Evolutionary conservation across 2,888 invertebrate genomes (phyloP).

Genomic region (Cheilosia grossa): DNA sequence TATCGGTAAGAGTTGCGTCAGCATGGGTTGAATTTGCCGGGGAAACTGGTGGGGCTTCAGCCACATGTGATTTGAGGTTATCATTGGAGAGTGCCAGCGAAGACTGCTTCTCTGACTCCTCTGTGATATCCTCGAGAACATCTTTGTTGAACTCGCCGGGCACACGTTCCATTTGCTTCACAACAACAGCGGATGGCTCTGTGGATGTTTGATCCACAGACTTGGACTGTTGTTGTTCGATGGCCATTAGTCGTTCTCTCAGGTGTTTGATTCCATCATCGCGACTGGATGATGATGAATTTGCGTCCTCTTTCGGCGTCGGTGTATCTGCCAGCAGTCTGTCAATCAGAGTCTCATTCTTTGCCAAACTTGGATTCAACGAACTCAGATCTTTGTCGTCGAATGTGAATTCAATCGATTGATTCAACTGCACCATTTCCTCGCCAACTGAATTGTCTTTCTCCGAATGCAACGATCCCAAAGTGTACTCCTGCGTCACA

Average conservation of each 20-base stretch:
- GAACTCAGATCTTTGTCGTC: constrained; percentile 78
- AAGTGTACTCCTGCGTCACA: constrained; percentile 37
- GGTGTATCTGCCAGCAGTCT: constrained; percentile 75
- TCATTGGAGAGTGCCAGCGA: constrained; percentile 59
- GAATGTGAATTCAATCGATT: constrained; percentile 80
- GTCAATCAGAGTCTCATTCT: constrained; percentile 77
- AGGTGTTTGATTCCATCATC: constrained; percentile 80
- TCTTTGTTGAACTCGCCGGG: constrained; percentile 81
- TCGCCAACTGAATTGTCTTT: constrained; percentile 82
- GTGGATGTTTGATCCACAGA: constrained; percentile 64
- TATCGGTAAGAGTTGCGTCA: constrained; percentile 38
- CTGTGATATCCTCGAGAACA: constrained; percentile 82
- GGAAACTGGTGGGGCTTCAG: constrained; percentile 48
- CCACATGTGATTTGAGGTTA: constrained; percentile 33
- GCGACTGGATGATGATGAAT: constrained; percentile 54
- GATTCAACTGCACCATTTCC: constrained; percentile 79
- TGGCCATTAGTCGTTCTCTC: constrained; percentile 80
- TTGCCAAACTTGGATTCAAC: constrained; percentile 76
- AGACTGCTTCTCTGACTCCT: constrained; percentile 80
- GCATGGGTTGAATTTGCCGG: constrained; percentile 53
- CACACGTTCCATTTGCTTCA: constrained; percentile 82
- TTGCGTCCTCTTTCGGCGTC: constrained; percentile 11
- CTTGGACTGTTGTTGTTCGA: constrained; percentile 77
- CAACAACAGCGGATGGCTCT: constrained; percentile 59
- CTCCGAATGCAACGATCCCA: constrained; percentile 76